These are phyloP conservation scores for Caracal caracal DNA, from an alignment of 2,113 vertebrate species.

Conservation along the genomic window DNA sequence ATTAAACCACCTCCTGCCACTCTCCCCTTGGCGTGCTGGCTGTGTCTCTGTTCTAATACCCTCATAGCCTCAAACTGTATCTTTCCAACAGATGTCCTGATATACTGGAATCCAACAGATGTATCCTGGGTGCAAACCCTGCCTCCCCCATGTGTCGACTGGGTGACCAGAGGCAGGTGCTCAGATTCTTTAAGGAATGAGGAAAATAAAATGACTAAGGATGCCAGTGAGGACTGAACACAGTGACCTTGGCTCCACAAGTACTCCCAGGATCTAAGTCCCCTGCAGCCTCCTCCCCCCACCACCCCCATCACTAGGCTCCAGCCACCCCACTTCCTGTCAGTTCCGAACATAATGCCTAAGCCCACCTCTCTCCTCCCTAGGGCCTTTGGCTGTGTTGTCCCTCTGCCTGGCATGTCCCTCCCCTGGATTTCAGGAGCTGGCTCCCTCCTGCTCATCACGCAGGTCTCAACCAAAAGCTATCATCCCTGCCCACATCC, in stretches of 20 bases:
- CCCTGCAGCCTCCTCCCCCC: neutral
- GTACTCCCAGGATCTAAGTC: neutral
- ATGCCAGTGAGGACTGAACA: neutral
- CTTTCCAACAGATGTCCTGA: neutral
- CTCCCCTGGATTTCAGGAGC: neutral
- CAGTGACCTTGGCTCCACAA: neutral
- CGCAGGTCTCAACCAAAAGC: neutral
- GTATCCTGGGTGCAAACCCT: neutral
- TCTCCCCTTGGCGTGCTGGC: neutral
- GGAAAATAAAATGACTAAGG: neutral
- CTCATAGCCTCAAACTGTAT: neutral
- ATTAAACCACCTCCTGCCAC: neutral
- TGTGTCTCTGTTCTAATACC: neutral
- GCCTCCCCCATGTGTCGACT: neutral
- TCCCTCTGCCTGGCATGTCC: neutral
- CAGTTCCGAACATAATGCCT: neutral
- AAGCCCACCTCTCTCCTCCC: neutral
- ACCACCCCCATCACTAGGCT: neutral
- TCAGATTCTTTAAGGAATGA: neutral
- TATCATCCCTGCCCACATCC: neutral
- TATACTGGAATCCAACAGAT: neutral
- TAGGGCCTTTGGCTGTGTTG: neutral
- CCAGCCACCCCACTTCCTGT: neutral
- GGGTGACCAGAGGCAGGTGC: neutral
- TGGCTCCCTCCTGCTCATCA: neutral